A percentile compares a stretch with the other conserved stretches of the same genome.
These are phyloP conservation scores for Sebastes nivosus DNA, from an alignment of 2,797 vertebrate species.

Conservation along the genomic window DNA sequence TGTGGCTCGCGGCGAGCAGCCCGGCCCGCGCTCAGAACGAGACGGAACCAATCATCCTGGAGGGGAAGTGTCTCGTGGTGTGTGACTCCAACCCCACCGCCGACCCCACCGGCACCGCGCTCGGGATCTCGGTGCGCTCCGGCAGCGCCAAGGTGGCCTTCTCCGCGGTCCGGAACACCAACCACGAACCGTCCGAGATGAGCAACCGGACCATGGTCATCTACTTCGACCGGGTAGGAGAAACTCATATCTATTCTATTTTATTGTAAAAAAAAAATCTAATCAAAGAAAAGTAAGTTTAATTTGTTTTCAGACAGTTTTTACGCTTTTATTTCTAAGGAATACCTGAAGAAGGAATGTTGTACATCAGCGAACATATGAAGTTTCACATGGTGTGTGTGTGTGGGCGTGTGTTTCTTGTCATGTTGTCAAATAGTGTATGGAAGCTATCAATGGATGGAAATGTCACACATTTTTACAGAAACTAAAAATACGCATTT, in stretches of 20 bases:
- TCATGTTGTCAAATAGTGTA: not conserved
- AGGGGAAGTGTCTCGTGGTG: slow-evolving; percentile 97
- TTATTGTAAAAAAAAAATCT: too few species aligned
- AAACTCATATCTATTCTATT: not conserved
- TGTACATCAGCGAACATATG: too few species aligned
- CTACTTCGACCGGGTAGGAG: slow-evolving; percentile 95
- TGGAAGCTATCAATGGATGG: not conserved
- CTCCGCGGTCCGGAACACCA: slow-evolving; percentile 95
- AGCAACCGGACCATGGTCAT: slow-evolving; percentile 98
- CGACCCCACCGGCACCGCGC: slow-evolving; percentile 94
- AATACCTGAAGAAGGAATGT: not conserved
- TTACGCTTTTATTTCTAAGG: not conserved
- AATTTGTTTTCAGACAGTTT: not conserved
- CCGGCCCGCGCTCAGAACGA: slow-evolving; percentile 89
- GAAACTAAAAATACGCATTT: not conserved
- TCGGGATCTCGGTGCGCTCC: slow-evolving; percentile 97
- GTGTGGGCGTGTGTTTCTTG: not conserved
- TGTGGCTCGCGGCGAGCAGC: slow-evolving; percentile 85
- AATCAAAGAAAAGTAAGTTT: not conserved
- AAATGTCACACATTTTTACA: not conserved
- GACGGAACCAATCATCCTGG: slow-evolving; percentile 95
- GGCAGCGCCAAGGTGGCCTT: slow-evolving; percentile 97
- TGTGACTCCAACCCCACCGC: slow-evolving; percentile 97
- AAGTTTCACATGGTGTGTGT: slow-evolving; percentile 4
- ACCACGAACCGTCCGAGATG: slow-evolving; percentile 99